Base-by-base conservation (phyloP, 2,888 invertebrate genomes). In the Drosophila diplacantha region DNA sequence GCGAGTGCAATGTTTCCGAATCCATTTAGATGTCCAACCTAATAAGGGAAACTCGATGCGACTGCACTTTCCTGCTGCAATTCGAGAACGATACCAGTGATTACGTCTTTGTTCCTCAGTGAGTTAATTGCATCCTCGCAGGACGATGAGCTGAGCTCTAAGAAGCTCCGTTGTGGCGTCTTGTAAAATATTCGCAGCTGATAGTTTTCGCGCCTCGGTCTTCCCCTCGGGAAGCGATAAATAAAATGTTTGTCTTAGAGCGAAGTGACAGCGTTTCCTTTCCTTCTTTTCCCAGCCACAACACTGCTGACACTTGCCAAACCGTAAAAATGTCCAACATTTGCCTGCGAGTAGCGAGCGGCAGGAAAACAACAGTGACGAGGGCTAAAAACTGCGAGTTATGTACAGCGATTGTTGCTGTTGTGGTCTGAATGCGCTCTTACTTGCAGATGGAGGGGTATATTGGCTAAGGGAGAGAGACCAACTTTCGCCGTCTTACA, bases 291-390 rank as follows among this genome's bases (percentile, higher is more conserved):
- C 14, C 12, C 31, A 29, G 34, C 54, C 55, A 71, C 73, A 72
- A 62, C 57, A 66, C 57, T 63, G 81, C 64, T 81, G 81, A 81
- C 78, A 81, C 79, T 81, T 76, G 74, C 69, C 81, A 75, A 74
- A 71, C 79, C 73, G 71, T 81, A 81, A 75, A 78, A 81, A 81
- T 76, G 81, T 81, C 69, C 76, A 74, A 60, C 76, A 76, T 81
- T 81, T 74, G 70, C 74, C 72, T 73, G 55, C 52, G 58, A 67
- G 38, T 52, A 67, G 71, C 61, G 47, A 43, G 24, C 29, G 54
- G 57, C 55, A 72, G 41, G 59, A 56, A 51, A 72, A 61, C 59
- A 53, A 32, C 60, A 60, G 53, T 57, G 58, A 62, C 56, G 58
- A 65, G 62, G 65, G 59, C 51, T 66, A 66, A 72, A 73, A 69